Conservation (phyloP, 2,797 vertebrate species). For the Pseudocheirus occidentalis region DNA sequence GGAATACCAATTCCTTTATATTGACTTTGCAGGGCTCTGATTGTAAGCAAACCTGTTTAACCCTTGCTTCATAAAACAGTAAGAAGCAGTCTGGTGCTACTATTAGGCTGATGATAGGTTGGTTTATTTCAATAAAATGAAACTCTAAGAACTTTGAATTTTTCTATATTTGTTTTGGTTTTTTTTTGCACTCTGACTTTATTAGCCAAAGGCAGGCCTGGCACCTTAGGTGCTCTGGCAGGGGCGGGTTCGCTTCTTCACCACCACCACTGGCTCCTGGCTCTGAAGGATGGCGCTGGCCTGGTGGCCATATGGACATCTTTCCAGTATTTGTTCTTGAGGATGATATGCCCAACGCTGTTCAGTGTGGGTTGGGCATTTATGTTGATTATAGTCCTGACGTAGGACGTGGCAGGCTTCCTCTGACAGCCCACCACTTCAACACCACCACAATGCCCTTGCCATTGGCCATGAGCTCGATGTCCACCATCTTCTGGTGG, state of each 20-base stretch:
- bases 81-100: not conserved
- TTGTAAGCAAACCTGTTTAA: not conserved
- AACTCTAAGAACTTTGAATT: not conserved
- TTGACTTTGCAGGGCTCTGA: not conserved
- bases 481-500: too few species aligned
- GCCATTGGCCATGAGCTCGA: too few species aligned
- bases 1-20: not conserved
- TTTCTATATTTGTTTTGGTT: conserved; percentile 2
- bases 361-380: conserved; percentile 92
- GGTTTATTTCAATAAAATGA: conserved; percentile 21
- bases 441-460: too few species aligned
- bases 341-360: conserved; percentile 93
- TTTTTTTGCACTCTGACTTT: conserved; percentile 53
- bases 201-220: conserved; percentile 36
- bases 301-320: conserved; percentile 94
- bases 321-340: conserved; percentile 93
- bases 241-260: conserved; percentile 92
- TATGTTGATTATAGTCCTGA: conserved; percentile 94
- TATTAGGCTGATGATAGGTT: not conserved
- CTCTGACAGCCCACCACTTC: conserved; percentile 84
- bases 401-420: conserved; percentile 89
- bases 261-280: conserved; percentile 95
- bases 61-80: not conserved
- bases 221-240: conserved; percentile 89
- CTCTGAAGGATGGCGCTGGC: conserved; percentile 94